phyloP scores from a whole-genome alignment of 2,888 invertebrate genomes.

The Axea sp. region DNA sequence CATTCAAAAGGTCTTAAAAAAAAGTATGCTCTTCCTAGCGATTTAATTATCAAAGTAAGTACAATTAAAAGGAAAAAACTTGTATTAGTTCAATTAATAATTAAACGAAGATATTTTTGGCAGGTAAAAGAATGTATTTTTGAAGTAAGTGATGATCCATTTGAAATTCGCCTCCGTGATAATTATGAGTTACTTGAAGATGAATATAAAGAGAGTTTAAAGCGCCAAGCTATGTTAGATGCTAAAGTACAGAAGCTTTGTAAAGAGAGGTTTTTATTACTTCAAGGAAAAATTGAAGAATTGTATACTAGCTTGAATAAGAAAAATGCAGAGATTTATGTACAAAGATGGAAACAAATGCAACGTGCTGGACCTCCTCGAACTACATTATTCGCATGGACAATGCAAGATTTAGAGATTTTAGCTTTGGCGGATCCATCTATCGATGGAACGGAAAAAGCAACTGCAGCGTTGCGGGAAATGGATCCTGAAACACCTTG shows the following conservation, averaged over 20 bases:
- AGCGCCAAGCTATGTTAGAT: conserved; percentile 92
- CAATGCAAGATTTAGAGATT: conserved; percentile 86
- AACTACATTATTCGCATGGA: conserved; percentile 92
- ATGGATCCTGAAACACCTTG: conserved; percentile 95
- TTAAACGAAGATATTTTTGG: too few species aligned
- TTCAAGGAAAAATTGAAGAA: conserved; percentile 93
- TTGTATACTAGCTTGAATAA: conserved; percentile 91
- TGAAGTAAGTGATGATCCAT: conserved; percentile 98
- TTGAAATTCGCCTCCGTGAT: conserved; percentile 96
- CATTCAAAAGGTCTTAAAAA: conserved; percentile 84
- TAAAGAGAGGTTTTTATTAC: conserved; percentile 90
- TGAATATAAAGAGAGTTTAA: conserved; percentile 95
- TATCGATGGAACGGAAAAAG: conserved; percentile 90
- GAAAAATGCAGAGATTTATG: conserved; percentile 97
- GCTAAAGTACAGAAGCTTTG: conserved; percentile 91
- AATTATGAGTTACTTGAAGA: conserved; percentile 97
- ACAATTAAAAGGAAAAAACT: not conserved
- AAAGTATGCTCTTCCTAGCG: conserved; percentile 89
- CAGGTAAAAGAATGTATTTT: conserved; percentile 92
- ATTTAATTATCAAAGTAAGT: conserved; percentile 90
- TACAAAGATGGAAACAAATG: conserved; percentile 91
- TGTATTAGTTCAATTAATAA: too few species aligned
- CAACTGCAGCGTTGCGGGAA: conserved; percentile 86
- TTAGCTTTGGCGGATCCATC: conserved; percentile 91
- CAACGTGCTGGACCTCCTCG: conserved; percentile 83